Evolutionary conservation across 2,888 invertebrate species (phyloP).

Genomic region (Enoplolaimus lenunculus): DNA sequence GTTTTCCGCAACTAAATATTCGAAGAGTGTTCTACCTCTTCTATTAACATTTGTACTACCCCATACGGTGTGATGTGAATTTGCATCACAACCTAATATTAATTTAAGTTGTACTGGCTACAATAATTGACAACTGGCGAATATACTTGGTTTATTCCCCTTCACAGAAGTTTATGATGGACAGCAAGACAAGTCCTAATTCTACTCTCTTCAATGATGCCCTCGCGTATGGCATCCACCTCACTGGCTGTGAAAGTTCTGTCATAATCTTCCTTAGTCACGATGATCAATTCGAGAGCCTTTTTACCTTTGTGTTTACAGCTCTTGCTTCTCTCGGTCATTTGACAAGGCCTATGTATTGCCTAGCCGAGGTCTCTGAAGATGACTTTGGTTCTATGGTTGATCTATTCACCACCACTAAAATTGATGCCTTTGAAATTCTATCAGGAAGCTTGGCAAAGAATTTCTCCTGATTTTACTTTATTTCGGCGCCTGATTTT

Average conservation of each 20-base stretch:
- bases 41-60: neutral
- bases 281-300: neutral
- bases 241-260: neutral
- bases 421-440: no score
- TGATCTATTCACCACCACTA: no score
- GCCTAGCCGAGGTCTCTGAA: no score
- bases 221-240: neutral
- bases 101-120: neutral
- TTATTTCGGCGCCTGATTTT: no score
- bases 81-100: neutral
- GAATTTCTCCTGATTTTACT: no score
- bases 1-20: neutral
- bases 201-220: neutral
- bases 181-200: neutral
- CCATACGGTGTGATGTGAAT: neutral
- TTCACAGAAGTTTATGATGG: neutral
- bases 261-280: neutral
- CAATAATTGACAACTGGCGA: neutral
- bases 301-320: neutral
- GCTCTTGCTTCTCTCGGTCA: neutral
- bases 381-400: no score
- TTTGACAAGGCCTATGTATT: neutral
- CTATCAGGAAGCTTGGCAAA: no score
- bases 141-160: neutral
- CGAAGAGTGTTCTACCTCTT: neutral